A percentile compares a stretch with the other conserved stretches of the same genome.
Conservation (phyloP, 2,888 invertebrate species). For the Drosophila sordidapex region DNA sequence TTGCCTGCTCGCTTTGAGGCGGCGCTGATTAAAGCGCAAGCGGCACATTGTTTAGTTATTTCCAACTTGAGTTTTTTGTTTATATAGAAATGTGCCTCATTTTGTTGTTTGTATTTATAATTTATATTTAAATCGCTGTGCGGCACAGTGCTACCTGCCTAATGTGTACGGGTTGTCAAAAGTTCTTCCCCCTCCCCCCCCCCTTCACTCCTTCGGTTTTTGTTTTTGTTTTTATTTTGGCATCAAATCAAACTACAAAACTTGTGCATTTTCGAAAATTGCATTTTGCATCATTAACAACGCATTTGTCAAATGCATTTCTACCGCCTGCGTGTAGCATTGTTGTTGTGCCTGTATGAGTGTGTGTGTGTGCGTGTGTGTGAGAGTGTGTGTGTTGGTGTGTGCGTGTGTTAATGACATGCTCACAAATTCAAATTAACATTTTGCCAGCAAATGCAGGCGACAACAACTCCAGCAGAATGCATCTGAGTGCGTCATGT, state of each 20-base stretch:
- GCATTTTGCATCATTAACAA: conserved; percentile 80
- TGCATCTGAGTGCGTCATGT: conserved; percentile 42
- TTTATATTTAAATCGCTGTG: conserved; percentile 48
- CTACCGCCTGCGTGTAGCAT: conserved; percentile 29
- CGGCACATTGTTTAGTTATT: conserved; percentile 68
- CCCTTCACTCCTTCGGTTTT: not conserved
- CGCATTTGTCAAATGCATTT: conserved; percentile 77
- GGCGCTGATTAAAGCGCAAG: conserved; percentile 71
- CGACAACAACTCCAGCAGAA: conserved; percentile 54
- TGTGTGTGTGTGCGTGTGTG: conserved; percentile 29
- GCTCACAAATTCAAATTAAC: conserved; percentile 82
- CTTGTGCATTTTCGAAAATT: conserved; percentile 77
- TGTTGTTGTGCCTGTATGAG: conserved; percentile 34
- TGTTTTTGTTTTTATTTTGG: conserved; percentile 4
- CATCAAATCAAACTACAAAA: conserved; percentile 62
- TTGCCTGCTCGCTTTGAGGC: conserved; percentile 44
- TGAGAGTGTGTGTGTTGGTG: conserved; percentile 22
- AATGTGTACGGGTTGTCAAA: not conserved
- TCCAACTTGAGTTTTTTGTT: conserved; percentile 53
- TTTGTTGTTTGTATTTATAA: conserved; percentile 40
- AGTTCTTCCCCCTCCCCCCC: not conserved
- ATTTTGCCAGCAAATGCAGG: conserved; percentile 74
- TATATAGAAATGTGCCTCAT: conserved; percentile 59
- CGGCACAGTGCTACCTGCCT: conserved; percentile 25
- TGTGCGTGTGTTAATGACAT: conserved; percentile 79